Percentiles rank a stretch among this genome's conserved stretches.
Conservation (phyloP, 2,113 vertebrate genomes). For the Prolemur simus region DNA sequence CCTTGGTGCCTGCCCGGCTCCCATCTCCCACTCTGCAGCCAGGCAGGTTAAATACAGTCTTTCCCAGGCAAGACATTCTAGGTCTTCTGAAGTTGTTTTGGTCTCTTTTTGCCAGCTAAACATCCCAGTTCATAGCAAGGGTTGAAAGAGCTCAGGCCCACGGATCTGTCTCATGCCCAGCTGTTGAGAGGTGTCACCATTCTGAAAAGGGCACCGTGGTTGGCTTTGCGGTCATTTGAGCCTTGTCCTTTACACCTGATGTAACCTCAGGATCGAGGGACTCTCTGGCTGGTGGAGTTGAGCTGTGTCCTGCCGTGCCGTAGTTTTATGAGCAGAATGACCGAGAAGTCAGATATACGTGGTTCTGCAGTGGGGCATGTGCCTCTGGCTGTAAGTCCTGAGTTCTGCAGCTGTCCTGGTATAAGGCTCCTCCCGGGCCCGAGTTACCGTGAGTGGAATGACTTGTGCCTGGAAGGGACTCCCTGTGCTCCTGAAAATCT, state of each 20-base stretch:
- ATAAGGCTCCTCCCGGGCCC: not conserved
- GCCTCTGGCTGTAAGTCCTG: not conserved
- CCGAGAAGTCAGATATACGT: fast-evolving
- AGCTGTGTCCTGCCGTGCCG: not conserved
- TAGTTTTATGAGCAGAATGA: not conserved
- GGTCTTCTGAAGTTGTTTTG: not conserved
- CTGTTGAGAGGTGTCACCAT: not conserved
- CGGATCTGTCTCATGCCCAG: not conserved
- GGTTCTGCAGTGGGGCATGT: fast-evolving
- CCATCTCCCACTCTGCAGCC: not conserved
- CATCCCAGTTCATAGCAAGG: not conserved
- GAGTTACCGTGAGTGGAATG: not conserved
- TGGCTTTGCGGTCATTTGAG: not conserved
- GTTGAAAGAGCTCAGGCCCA: not conserved
- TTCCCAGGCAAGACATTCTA: not conserved
- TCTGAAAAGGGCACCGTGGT: not conserved
- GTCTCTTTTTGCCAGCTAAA: not conserved
- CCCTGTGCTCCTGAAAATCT: not conserved
- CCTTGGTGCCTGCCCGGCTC: not conserved
- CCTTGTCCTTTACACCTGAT: not conserved
- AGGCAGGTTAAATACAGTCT: not conserved
- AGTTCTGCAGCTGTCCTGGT: not conserved
- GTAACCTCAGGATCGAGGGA: not conserved
- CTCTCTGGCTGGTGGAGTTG: not conserved
- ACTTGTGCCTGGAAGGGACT: not conserved